phyloP scores from a whole-genome alignment of 2,113 vertebrate genomes.

The Drymodes brunneopygia region DNA sequence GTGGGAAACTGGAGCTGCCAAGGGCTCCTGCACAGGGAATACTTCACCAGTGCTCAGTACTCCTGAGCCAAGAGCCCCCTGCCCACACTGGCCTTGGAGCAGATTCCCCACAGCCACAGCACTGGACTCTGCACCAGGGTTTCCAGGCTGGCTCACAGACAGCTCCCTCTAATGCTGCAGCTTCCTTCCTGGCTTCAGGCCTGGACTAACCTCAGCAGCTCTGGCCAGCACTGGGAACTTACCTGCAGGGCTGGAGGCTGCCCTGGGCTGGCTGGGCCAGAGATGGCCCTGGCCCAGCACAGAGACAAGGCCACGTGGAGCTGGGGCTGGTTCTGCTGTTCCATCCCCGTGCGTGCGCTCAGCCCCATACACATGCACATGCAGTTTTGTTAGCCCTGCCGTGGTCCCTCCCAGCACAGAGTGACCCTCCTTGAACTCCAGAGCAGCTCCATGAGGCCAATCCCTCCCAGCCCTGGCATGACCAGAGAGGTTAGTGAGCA shows the following conservation, averaged over 20 bases:
- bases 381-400: neutral
- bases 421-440: neutral
- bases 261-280: neutral
- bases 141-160: neutral
- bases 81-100: rapidly evolving
- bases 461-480: neutral
- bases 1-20: neutral
- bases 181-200: neutral
- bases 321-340: neutral
- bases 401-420: neutral
- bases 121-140: rapidly evolving
- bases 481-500: neutral
- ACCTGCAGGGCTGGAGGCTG: neutral
- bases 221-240: neutral
- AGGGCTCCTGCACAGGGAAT: neutral
- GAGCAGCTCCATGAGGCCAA: neutral
- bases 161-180: neutral
- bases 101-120: rapidly evolving
- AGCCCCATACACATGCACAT: neutral
- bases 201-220: neutral
- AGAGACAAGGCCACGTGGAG: neutral
- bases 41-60: neutral
- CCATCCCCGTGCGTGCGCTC: rapidly evolving
- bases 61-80: rapidly evolving
- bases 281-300: neutral